Conservation (phyloP, 2,888 invertebrate species). For the Lucinisca nassula region DNA sequence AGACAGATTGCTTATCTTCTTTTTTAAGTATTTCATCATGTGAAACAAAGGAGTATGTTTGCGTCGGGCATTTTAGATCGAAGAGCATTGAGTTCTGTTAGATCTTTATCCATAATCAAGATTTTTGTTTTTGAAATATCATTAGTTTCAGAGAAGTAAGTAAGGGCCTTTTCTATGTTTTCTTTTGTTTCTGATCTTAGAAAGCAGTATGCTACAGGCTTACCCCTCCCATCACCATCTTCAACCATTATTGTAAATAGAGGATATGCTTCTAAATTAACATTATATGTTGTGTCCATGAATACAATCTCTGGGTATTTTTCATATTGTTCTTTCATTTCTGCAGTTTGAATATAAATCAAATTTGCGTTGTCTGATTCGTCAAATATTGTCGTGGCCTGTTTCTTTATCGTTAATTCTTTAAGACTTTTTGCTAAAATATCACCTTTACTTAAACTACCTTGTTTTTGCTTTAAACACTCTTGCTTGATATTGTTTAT, state of each 20-base stretch:
- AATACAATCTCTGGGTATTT: background rate
- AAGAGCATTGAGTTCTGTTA: background rate
- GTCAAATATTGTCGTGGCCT: background rate
- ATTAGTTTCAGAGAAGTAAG: background rate
- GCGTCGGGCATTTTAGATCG: background rate
- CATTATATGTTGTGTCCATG: slow-evolving; percentile 4
- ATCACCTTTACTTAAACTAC: too few species aligned
- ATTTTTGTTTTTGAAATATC: background rate
- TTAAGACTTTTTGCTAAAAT: background rate
- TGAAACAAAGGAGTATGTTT: slow-evolving; percentile 14
- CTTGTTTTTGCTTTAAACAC: too few species aligned
- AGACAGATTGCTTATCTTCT: background rate
- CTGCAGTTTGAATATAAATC: slow-evolving; percentile 2
- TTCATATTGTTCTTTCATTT: background rate
- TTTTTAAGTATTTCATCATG: slow-evolving; percentile 16
- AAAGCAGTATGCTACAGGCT: slow-evolving; percentile 11
- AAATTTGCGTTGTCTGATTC: background rate
- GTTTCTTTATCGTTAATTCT: background rate
- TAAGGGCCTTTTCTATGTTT: background rate
- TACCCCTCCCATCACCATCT: slow-evolving; percentile 10
- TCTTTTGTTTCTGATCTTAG: slow-evolving; percentile 7
- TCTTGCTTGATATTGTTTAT: too few species aligned
- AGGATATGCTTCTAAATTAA: slow-evolving; percentile 12
- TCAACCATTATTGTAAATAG: slow-evolving; percentile 6
- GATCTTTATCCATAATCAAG: slow-evolving; percentile 3